phyloP scores from a whole-genome alignment of 2,797 vertebrate genomes.

The Ispidina lecontei region DNA sequence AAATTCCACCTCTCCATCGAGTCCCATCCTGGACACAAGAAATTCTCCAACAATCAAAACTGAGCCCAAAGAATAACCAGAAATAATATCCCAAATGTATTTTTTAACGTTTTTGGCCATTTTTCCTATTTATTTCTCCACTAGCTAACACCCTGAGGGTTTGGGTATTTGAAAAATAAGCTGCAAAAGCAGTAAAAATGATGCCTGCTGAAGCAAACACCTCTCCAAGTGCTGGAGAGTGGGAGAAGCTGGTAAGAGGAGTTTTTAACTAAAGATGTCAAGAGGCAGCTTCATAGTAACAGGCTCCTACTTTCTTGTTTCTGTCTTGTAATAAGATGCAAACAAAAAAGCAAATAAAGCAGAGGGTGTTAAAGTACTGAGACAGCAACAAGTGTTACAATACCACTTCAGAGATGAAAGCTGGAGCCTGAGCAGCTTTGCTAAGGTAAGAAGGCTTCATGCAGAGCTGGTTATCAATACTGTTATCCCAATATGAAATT shows the following conservation, averaged over 20 bases:
- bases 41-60: not conserved
- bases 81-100: not conserved
- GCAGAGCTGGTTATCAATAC: not conserved
- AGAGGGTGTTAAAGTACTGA: not conserved
- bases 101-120: rapidly evolving
- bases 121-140: not conserved
- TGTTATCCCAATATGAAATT: no score
- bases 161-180: rapidly evolving
- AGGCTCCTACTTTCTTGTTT: not conserved
- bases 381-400: not conserved
- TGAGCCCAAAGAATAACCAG: not conserved
- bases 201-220: not conserved
- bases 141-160: not conserved
- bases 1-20: not conserved
- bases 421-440: not conserved
- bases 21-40: not conserved
- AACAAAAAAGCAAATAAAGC: not conserved
- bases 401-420: not conserved
- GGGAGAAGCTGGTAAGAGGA: not conserved
- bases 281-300: not conserved
- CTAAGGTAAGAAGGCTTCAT: not conserved
- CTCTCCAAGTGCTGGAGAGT: not conserved
- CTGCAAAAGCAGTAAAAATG: not conserved
- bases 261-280: not conserved
- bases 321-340: not conserved